phyloP scores from a whole-genome alignment of 1,140 invertebrate species.

The Papilio machaon region DNA sequence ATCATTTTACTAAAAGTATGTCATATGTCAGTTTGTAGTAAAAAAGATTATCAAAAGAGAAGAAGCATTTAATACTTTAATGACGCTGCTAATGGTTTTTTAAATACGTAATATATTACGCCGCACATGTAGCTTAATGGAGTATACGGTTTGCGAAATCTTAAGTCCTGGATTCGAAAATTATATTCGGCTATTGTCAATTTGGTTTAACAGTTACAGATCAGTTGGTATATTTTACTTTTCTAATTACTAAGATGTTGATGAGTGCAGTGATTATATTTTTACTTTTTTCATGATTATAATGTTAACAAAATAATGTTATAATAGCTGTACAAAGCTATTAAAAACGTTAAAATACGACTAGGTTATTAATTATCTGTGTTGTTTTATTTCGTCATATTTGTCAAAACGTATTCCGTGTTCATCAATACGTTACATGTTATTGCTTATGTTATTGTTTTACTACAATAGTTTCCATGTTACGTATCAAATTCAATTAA shows the following conservation, averaged over 20 bases:
- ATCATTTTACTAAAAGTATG: not conserved
- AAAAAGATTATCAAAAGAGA: not conserved
- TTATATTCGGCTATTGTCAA: no score
- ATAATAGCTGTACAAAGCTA: no score
- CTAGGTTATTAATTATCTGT: not conserved
- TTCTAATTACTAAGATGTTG: no score
- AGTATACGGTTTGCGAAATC: not conserved
- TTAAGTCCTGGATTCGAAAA: not conserved
- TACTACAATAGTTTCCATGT: not conserved
- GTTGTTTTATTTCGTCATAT: not conserved
- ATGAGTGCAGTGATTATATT: no score
- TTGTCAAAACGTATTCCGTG: not conserved
- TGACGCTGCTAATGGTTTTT: not conserved
- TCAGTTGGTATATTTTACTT: no score
- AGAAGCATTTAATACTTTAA: not conserved
- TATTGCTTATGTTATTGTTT: not conserved
- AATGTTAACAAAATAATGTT: no score
- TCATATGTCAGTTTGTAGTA: not conserved
- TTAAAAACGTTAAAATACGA: not conserved
- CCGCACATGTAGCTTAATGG: not conserved
- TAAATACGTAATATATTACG: not conserved
- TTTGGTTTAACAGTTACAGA: no score
- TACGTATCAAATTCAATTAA: constrained; percentile 11
- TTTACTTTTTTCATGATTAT: no score
- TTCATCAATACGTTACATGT: not conserved